phyloP scores from a whole-genome alignment of 2,113 vertebrate species.

The Heterochromis multidens region DNA sequence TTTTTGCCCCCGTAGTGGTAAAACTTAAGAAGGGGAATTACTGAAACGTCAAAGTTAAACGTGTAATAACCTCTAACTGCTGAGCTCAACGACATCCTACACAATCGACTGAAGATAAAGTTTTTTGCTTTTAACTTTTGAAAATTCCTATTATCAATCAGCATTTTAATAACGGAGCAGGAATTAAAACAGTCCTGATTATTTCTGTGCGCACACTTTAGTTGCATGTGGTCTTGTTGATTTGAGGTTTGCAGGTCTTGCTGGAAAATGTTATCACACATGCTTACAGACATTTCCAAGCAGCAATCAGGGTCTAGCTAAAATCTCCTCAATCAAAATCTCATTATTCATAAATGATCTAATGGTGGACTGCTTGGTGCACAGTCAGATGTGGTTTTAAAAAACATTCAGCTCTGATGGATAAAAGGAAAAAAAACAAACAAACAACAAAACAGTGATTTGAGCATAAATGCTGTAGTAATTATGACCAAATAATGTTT shows the following conservation, averaged over 20 bases:
- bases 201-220: neutral
- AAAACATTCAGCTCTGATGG: neutral
- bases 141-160: neutral
- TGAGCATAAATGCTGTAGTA: neutral
- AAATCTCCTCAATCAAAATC: neutral
- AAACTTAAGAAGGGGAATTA: neutral
- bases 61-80: neutral
- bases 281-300: neutral
- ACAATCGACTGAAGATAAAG: neutral
- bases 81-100: neutral
- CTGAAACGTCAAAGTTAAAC: neutral
- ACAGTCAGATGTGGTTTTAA: neutral
- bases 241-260: neutral
- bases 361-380: neutral
- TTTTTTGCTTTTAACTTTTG: neutral
- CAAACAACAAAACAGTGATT: neutral
- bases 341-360: neutral
- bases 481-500: neutral
- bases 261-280: neutral
- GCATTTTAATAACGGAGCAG: neutral
- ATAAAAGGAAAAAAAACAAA: too few species aligned
- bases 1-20: neutral
- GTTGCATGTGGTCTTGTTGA: neutral
- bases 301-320: neutral
- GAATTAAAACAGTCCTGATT: neutral